Conservation (phyloP, 2,113 vertebrate genomes). For the Otocyon megalotis region DNA sequence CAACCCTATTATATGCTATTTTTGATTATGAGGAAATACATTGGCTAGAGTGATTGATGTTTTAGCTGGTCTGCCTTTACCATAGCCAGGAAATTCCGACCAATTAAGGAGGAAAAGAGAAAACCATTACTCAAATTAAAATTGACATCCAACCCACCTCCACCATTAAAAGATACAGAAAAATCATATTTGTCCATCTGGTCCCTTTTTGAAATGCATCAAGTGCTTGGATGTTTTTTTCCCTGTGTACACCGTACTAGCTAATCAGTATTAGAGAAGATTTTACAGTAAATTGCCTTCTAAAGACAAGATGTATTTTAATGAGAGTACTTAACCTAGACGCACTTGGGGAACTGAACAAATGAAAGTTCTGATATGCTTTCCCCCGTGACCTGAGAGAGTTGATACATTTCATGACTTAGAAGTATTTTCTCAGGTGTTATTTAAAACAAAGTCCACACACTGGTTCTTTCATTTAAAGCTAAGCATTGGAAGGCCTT, state of each 20-base stretch:
- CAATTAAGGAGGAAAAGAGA: constrained; percentile 55
- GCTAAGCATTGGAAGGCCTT: background rate
- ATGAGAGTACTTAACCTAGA: constrained; percentile 5
- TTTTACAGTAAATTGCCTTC: background rate
- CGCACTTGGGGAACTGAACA: background rate
- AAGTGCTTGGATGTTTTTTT: background rate
- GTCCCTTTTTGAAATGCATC: background rate
- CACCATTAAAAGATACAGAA: constrained; percentile 9
- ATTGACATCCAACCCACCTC: constrained; percentile 12
- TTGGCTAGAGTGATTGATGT: constrained; percentile 40
- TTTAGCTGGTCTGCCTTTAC: constrained; percentile 14
- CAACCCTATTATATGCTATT: background rate
- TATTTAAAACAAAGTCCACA: background rate
- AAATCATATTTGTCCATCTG: background rate
- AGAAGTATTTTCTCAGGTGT: background rate
- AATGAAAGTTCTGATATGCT: background rate
- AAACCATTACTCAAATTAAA: constrained; percentile 64
- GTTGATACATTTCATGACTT: background rate
- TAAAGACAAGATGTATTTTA: background rate
- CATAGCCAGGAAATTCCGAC: constrained; percentile 20
- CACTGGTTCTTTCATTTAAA: background rate
- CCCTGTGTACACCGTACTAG: background rate
- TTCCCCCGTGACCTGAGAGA: background rate
- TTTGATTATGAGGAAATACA: background rate
- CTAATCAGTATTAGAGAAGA: background rate